Evolutionary conservation across 2,888 invertebrate species (phyloP), one percentile per base, ranked within the genome.

Genomic region (Sesamia inferens): DNA sequence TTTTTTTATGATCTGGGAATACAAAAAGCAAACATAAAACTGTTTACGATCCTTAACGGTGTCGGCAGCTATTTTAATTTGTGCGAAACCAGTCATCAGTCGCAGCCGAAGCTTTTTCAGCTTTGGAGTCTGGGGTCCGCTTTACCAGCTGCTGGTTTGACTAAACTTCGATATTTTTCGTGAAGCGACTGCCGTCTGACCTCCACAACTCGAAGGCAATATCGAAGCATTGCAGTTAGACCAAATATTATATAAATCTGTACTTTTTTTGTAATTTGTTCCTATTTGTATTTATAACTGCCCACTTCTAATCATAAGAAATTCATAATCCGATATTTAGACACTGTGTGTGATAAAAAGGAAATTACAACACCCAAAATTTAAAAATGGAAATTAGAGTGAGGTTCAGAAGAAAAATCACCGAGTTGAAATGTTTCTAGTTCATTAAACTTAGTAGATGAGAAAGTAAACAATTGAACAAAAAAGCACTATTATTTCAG

Each of bases 1-100:
- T 75, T 67, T 54, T 75, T 72, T 54, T 14, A n/a, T 6, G 31
- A 75, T 31, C 44, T 68, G 42, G 63, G 22, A 71, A 51, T 67
- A 67, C 63, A 81, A 22, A 64, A 68, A 42, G 0, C 1, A 7
- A 7, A 59, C 14, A 54, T 54, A 48, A 68, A 59, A 22, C 13
- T 57, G n/a, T 79, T 71, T 79, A 68, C 54, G 57, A 54, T 61
- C 47, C 42, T 13, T 63, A 47, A 59, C 39, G 59, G 24, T 44
- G 55, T 31, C 13, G 65, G 55, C 24, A 55, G 19, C 16, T 0
- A 11, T 59, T 66, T 68, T n/a, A 71, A 61, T 65, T 65, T 42
- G 24, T 7, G 7, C 16, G 4, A 54, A 58, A 42, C 42, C 13
- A 47, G 1, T n/a, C 44, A 31, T 31, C 31, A 31, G 31, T 31